A percentile compares a stretch with the other conserved stretches of the same genome.
Evolutionary conservation across 2,888 invertebrate species (phyloP).

Genomic region (Alloscopus bannaensis): DNA sequence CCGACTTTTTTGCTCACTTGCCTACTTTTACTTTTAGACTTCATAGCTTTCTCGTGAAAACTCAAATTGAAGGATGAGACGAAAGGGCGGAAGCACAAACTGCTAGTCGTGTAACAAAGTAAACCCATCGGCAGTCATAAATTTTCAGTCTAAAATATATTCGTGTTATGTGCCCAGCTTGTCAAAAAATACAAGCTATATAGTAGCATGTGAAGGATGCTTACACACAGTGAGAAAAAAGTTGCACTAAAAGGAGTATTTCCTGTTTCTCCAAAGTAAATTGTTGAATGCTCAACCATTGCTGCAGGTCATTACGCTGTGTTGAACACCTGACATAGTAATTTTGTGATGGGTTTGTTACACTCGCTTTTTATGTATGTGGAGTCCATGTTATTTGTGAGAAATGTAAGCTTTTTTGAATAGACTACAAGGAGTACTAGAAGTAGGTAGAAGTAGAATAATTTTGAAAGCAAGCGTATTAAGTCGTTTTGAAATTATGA

Average conservation of each 20-base stretch:
- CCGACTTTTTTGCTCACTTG: background rate
- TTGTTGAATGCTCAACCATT: background rate
- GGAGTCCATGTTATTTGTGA: background rate
- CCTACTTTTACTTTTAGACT: background rate
- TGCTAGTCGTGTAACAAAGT: background rate
- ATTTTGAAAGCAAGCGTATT: too few species aligned
- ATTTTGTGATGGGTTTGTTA: background rate
- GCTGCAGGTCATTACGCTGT: conserved; percentile 9
- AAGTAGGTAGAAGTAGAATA: background rate
- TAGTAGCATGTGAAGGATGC: background rate
- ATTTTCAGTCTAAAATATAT: background rate
- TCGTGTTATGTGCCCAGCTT: background rate
- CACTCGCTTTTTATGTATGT: background rate
- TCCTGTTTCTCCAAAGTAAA: background rate
- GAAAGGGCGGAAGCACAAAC: background rate
- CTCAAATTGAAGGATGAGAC: background rate
- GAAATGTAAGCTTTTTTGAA: background rate
- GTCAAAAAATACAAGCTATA: background rate
- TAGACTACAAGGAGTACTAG: too few species aligned
- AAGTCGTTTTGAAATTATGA: background rate
- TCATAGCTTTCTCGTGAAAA: conserved; percentile 4
- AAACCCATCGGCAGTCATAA: background rate
- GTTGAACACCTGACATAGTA: conserved; percentile 10
- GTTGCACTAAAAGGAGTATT: background rate
- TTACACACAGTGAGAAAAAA: background rate